Conservation (phyloP, 2,888 invertebrate species). For the Melinaea menophilus region DNA sequence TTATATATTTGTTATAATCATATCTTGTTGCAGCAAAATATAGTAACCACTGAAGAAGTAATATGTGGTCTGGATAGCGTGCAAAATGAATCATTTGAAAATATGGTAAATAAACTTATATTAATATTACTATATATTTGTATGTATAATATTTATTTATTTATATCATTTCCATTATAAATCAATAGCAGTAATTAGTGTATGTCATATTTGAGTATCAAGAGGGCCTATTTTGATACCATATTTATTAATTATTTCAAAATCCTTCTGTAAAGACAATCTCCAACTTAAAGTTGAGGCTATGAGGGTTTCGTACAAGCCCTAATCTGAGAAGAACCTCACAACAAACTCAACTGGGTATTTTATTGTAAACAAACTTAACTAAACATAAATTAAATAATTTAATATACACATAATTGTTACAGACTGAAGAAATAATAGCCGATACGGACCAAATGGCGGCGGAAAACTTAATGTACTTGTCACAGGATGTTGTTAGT, state of each 20-base stretch:
- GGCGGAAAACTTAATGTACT: slow-evolving; percentile 80
- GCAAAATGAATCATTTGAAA: slow-evolving; percentile 50
- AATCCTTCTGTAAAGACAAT: too few relatives aligned
- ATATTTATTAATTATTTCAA: too few relatives aligned
- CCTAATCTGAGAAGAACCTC: too few relatives aligned
- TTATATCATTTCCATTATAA: too few relatives aligned
- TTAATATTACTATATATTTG: background rate
- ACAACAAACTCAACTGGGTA: too few relatives aligned
- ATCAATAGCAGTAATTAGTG: too few relatives aligned
- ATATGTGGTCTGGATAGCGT: slow-evolving; percentile 57
- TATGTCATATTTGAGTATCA: too few relatives aligned
- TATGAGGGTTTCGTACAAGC: too few relatives aligned
- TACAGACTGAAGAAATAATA: slow-evolving; percentile 63
- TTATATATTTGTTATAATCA: slow-evolving; percentile 12
- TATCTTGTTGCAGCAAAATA: slow-evolving; percentile 48
- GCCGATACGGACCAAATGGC: slow-evolving; percentile 78
- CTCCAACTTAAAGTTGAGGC: too few relatives aligned
- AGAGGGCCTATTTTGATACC: too few relatives aligned
- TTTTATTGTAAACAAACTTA: too few relatives aligned
- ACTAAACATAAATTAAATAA: background rate
- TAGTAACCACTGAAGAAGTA: slow-evolving; percentile 50
- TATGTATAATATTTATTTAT: background rate
- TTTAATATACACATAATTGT: background rate
- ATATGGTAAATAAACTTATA: slow-evolving; percentile 49
- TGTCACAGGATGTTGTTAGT: slow-evolving; percentile 77